Conservation (phyloP, 2,888 invertebrate genomes). For the Bimastos eiseni region DNA sequence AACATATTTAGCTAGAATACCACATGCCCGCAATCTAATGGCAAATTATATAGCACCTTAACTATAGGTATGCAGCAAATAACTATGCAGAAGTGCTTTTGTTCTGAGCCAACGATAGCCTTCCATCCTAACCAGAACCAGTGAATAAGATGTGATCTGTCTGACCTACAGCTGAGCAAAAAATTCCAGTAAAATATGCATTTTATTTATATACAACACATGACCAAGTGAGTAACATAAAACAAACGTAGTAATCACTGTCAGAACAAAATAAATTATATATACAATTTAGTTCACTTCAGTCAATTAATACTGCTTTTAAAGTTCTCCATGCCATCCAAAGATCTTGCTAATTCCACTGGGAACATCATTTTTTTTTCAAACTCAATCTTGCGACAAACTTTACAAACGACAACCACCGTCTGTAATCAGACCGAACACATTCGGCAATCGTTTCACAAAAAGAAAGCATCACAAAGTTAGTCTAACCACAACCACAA, state of each 20-base stretch:
- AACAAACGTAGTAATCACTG: background rate
- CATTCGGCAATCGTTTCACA: background rate
- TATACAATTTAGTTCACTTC: background rate
- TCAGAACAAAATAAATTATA: conserved; percentile 1
- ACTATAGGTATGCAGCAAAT: background rate
- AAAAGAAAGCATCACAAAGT: background rate
- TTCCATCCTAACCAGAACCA: background rate
- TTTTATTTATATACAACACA: background rate
- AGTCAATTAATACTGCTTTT: background rate
- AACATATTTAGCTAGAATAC: background rate
- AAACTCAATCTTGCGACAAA: background rate
- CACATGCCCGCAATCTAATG: background rate
- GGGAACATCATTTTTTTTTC: background rate
- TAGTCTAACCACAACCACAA: background rate
- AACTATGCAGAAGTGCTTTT: background rate
- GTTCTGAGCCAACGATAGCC: background rate
- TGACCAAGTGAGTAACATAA: background rate
- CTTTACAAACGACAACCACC: background rate
- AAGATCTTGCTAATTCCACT: background rate
- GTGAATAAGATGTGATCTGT: background rate
- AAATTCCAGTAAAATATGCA: background rate
- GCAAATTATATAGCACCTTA: conserved; percentile 13
- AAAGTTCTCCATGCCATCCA: background rate
- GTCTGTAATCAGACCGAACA: background rate
- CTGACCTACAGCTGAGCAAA: background rate